Conservation (phyloP, 2,113 vertebrate species). For the Cavia aperea region DNA sequence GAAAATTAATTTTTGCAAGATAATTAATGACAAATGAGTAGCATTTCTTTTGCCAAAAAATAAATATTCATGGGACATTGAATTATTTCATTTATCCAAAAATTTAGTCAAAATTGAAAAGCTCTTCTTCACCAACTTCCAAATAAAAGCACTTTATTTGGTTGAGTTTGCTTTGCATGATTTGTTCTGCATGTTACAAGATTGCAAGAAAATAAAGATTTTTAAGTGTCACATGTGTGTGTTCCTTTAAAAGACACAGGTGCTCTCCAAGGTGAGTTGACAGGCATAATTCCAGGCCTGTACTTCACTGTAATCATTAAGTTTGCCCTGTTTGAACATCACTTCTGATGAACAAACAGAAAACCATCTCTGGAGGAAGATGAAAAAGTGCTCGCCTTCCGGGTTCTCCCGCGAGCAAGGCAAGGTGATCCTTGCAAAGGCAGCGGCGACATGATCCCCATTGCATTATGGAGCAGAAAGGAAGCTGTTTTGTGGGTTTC, state of each 20-base stretch:
- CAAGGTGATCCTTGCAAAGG: background rate
- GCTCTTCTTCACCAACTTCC: slow-evolving; percentile 24
- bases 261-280: background rate
- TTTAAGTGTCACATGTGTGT: background rate
- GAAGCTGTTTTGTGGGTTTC: no score
- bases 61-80: slow-evolving; percentile 48
- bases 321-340: background rate
- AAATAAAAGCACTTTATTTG: slow-evolving; percentile 45
- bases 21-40: background rate
- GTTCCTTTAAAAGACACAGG: background rate
- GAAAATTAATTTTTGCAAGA: background rate
- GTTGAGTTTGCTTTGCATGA: background rate
- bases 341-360: background rate
- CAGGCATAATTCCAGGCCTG: background rate
- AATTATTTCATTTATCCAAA: slow-evolving; percentile 56
- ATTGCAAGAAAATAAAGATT: background rate
- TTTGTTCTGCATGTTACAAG: background rate
- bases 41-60: background rate
- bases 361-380: background rate
- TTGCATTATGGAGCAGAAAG: rapidly evolving
- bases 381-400: background rate
- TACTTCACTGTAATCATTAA: background rate
- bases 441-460: background rate
- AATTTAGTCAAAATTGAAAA: slow-evolving; percentile 53
- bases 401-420: no score